Evolutionary conservation across 2,113 vertebrate genomes (phyloP).

Genomic region (Eleginops maclovinus): DNA sequence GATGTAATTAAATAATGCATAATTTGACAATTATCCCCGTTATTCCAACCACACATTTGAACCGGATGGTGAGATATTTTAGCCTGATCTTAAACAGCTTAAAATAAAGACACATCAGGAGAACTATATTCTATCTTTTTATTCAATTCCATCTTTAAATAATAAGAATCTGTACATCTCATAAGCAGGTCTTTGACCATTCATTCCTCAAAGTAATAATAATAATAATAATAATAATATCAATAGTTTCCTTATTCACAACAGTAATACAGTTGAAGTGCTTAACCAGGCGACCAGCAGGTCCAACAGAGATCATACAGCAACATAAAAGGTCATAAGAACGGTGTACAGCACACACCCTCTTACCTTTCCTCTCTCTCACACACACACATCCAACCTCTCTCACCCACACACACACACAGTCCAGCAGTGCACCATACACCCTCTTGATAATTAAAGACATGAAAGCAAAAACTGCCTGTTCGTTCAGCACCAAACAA

Average conservation of each 20-base stretch:
- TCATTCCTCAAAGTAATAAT: slow-evolving; percentile 71
- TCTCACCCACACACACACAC: slow-evolving; percentile 27
- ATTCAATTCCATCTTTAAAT: slow-evolving; percentile 81
- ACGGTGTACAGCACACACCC: slow-evolving; percentile 40
- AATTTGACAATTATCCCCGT: too few species aligned
- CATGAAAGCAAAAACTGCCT: slow-evolving; percentile 67
- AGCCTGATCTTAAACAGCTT: neutral
- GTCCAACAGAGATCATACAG: slow-evolving; percentile 57
- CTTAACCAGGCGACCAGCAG: slow-evolving; percentile 66
- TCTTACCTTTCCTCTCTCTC: neutral
- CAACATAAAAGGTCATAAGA: slow-evolving; percentile 51
- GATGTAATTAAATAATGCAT: neutral
- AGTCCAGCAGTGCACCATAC: slow-evolving; percentile 40
- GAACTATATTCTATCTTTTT: slow-evolving; percentile 73
- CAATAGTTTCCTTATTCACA: slow-evolving; percentile 68
- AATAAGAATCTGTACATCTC: slow-evolving; percentile 81
- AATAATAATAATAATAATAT: slow-evolving; percentile 52
- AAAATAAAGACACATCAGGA: neutral
- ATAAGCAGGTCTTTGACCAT: slow-evolving; percentile 72
- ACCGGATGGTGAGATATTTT: too few species aligned
- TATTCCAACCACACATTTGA: too few species aligned
- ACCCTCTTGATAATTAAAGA: slow-evolving; percentile 64
- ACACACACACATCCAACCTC: neutral
- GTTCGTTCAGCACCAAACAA: slow-evolving; percentile 74
- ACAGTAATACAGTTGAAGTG: slow-evolving; percentile 79